Base-by-base conservation (phyloP, 2,113 vertebrate genomes). In the Natator depressus region DNA sequence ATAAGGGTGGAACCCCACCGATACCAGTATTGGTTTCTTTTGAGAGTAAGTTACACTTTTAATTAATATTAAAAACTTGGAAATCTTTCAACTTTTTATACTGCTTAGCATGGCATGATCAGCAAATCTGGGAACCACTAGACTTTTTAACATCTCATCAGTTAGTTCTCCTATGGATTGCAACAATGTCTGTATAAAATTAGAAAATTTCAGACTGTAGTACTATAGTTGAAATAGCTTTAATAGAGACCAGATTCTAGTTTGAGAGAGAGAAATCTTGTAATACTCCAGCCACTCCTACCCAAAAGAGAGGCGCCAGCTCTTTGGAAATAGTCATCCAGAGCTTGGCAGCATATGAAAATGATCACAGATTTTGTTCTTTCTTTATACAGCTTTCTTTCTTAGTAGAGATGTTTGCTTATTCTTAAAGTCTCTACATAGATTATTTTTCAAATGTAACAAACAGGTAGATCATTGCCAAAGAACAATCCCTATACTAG, bases 311-410 rank as follows among this genome's bases (percentile, higher is more conserved):
- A 97, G 97, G 92, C 91, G 94, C 97, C 97, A 96, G 96, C 94
- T 93, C 95, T 97, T 97, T 96, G 98, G 98, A 98, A 98, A 96
- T 89, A 87, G 97, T 97, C 95, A 92, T 88, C 95, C 94, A 95
- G 96, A 98, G 95, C 96, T 97, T 98, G 97, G 97, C 93, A 98
- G 95, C 98, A 98, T 96, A 97, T 98, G 98, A 98, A 98, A 98
- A 94, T 88, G 94, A 98, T 98, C 97, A 98, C 84, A 83, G 62
- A 93, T 91, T 92, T 50, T 85, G 72, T 91, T 95, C 92, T 97
- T 97, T 97, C 86, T 96, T 95, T 97, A 95, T 78, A 91, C 82
- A 94, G 85, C 80, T 92, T 95, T 94, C 84, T 93, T 80, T 69
- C 42, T 72, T 84, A 4, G n/a, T 81, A 94, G 49, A 86, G 91